Base-by-base conservation (phyloP, 2,797 vertebrate species). In the Gymnothorax javanicus region DNA sequence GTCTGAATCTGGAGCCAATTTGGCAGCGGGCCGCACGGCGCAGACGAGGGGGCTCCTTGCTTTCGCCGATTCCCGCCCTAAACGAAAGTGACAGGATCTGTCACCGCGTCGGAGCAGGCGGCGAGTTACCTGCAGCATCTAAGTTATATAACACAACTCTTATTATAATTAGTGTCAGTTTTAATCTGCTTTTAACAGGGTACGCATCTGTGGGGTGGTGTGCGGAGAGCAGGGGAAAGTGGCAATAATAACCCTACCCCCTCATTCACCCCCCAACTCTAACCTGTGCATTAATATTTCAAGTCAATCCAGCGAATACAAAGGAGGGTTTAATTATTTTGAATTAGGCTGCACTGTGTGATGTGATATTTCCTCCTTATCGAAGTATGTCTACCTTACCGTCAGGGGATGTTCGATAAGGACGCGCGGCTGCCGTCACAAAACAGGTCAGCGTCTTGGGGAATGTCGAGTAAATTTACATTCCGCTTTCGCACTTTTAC, bases 21-120 rank as follows among this genome's bases (percentile, higher is more conserved):
- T 92, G 92, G 91, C 91, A 92, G 85, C 59, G n/a, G 85, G 89
- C 92, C 91, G 75, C 33, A 84, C 73, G 83, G 52, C 82, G 79
- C 89, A 86, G 85, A 85, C 87, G 86, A 89, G 86, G 87, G 88
- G 87, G 33, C 33, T 88, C 86, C 84, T 81, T 90, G 88, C 88
- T 88, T 84, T 77, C 88, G 59, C 82, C 90, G 87, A 91, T 92
- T 90, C 90, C 79, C 89, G 90, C 90, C 86, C 90, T 93, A 93
- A 93, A 90, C 89, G 91, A 91, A 92, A 93, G 90, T 92, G 91
- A 92, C 91, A 91, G 90, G 90, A 90, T 92, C 91, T 93, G 91
- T 92, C 91, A 92, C 81, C 71, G 85, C 75, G 43, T 71, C 84
- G 88, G 86, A 90, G 75, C 83, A 87, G 87, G 86, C 86, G 79